Conservation (phyloP, 2,113 vertebrate genomes). For the Sitta europaea region DNA sequence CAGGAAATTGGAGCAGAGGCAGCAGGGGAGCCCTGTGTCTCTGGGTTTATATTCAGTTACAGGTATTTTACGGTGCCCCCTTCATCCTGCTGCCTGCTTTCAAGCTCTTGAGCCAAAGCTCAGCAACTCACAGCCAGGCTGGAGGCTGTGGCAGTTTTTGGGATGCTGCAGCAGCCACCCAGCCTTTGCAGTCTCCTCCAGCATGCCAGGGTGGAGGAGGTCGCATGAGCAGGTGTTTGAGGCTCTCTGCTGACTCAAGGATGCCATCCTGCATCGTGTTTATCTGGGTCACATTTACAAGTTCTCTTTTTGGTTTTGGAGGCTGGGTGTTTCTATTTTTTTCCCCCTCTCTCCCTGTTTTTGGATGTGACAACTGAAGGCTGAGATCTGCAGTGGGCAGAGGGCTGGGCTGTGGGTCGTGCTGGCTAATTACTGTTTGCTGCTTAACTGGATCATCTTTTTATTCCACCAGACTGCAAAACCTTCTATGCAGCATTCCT, state of each 20-base stretch:
- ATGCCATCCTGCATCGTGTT: neutral
- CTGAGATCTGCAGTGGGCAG: neutral
- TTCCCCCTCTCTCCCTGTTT: neutral
- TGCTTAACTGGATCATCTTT: neutral
- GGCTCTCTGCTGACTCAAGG: neutral
- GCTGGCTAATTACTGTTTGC: neutral
- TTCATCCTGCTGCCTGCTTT: neutral
- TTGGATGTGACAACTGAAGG: neutral
- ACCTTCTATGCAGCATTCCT: neutral
- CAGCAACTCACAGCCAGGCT: accelerated
- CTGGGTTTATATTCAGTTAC: neutral
- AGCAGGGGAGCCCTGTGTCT: neutral
- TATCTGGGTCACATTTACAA: constrained; percentile 41
- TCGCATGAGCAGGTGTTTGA: accelerated
- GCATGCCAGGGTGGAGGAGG: neutral
- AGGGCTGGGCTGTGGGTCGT: accelerated
- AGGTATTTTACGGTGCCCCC: neutral
- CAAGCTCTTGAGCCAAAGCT: neutral
- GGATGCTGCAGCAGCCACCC: neutral
- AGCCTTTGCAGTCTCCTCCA: neutral
- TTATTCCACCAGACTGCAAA: neutral
- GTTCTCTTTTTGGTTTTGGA: neutral
- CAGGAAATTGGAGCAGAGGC: neutral
- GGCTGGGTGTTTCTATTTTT: constrained; percentile 4
- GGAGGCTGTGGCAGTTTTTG: neutral